phyloP scores from a whole-genome alignment of 2,113 vertebrate species.

The Pelmatolapia mariae region DNA sequence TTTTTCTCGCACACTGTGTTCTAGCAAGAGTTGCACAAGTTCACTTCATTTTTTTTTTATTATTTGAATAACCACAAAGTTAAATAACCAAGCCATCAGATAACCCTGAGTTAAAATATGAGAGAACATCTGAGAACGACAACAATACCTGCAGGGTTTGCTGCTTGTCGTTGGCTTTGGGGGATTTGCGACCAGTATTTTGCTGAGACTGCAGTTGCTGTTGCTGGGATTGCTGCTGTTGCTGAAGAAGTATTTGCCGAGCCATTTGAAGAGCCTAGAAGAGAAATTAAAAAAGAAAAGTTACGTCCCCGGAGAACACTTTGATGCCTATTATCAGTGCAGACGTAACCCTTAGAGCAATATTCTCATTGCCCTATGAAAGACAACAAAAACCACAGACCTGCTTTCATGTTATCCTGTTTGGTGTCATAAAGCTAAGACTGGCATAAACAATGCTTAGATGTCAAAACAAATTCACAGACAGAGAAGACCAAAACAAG shows the following conservation, averaged over 20 bases:
- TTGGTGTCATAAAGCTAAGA: background rate
- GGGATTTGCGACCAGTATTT: conserved; percentile 83
- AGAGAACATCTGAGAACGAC: background rate
- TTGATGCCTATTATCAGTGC: conserved; percentile 39
- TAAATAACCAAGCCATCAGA: background rate
- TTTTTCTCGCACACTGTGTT: conserved; percentile 31
- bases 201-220: conserved; percentile 74
- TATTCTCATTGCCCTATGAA: conserved; percentile 20
- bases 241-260: conserved; percentile 88
- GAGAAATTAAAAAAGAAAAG: conserved; percentile 1
- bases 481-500: background rate
- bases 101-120: background rate
- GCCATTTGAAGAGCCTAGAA: conserved; percentile 91
- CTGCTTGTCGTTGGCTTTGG: conserved; percentile 91
- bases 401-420: conserved; percentile 10
- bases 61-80: conserved; percentile 11
- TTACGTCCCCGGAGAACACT: conserved; percentile 29
- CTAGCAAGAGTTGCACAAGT: conserved; percentile 7
- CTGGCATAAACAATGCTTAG: conserved; percentile 22
- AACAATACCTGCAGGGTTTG: conserved; percentile 84
- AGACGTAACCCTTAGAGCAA: conserved; percentile 20
- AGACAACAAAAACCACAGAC: conserved; percentile 44
- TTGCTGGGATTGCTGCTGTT: conserved; percentile 79
- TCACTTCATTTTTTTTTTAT: background rate
- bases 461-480: conserved; percentile 54